Evolutionary conservation across 2,113 vertebrate genomes (phyloP), one percentile per base, ranked within the genome.

Genomic region (Phyllopteryx taeniolatus): DNA sequence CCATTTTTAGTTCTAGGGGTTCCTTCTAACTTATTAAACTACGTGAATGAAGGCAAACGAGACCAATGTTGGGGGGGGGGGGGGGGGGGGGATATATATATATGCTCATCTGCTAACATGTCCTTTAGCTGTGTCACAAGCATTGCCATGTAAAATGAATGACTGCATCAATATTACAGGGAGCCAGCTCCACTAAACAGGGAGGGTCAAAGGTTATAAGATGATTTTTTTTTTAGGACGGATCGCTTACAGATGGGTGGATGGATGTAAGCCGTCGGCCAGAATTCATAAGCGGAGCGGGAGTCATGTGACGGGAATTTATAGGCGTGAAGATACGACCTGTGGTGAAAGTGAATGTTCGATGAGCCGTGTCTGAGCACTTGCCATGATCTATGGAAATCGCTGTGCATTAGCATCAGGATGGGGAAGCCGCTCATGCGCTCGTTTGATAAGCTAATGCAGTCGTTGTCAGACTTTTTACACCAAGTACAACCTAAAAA

Each of bases 301-400:
- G 61, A 39, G 61, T 63, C 19, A 20, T 1, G 33, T 20, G 31
- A 46, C 12, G 43, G 5, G 5, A 65, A 65, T 46, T 65, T 65
- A 65, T 46, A 2, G 64, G n/a, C 44, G 13, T 66, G 64, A 66
- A 47, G 44, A 47, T 44, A 47, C 11, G 64, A 66, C 43, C 64
- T 9, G 76, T 76, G 75, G 82, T 83, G 79, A 79, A 89, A 77
- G 68, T 81, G 79, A 87, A 86, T 87, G 87, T 87, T 71, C 75
- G 44, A 65, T n/a, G 62, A 64, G 39, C 39, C 20, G 42, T n/a
- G 39, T 65, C 63, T 17, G 17, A 63, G 10, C 39, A 64, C 62
- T 64, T 20, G 39, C 39, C 19, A n/a, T 13, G 12, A 46, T 65
- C 20, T 22, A 4, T 8, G 43, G 42, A 27, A 66, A 27, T 15